These are phyloP conservation scores for Cenopis cana DNA, from an alignment of 2,888 invertebrate species.

Conservation along the genomic window DNA sequence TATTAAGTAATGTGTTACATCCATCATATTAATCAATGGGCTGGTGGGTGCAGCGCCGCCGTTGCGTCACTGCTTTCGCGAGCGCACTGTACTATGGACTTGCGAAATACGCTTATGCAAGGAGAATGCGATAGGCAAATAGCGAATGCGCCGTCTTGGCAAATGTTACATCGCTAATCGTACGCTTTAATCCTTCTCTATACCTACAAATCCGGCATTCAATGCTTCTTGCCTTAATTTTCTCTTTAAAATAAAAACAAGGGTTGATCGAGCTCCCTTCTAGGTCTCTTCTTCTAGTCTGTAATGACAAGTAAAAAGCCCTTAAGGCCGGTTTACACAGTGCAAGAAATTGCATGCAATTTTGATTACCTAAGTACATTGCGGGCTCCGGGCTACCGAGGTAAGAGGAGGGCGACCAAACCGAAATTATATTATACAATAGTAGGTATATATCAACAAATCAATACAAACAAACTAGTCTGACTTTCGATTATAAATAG, in stretches of 20 bases:
- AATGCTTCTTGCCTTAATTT: too few species aligned
- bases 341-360: too few species aligned
- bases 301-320: too few species aligned
- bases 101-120: constrained; percentile 80
- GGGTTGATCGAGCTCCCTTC: too few species aligned
- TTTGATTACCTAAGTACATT: too few species aligned
- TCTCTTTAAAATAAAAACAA: too few species aligned
- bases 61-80: constrained; percentile 81
- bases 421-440: too few species aligned
- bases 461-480: background rate
- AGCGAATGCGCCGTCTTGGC: constrained; percentile 65
- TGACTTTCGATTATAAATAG: background rate
- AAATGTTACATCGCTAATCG: constrained; percentile 56
- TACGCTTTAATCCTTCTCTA: constrained; percentile 2
- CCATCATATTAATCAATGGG: constrained; percentile 79
- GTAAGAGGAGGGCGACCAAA: too few species aligned
- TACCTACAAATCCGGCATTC: background rate
- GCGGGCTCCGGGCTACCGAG: too few species aligned
- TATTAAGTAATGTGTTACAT: constrained; percentile 76
- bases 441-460: too few species aligned
- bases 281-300: too few species aligned
- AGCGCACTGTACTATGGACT: constrained; percentile 65
- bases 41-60: constrained; percentile 61
- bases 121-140: constrained; percentile 71
- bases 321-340: too few species aligned